phyloP scores from a whole-genome alignment of 2,888 invertebrate species.

The Labia minor region DNA sequence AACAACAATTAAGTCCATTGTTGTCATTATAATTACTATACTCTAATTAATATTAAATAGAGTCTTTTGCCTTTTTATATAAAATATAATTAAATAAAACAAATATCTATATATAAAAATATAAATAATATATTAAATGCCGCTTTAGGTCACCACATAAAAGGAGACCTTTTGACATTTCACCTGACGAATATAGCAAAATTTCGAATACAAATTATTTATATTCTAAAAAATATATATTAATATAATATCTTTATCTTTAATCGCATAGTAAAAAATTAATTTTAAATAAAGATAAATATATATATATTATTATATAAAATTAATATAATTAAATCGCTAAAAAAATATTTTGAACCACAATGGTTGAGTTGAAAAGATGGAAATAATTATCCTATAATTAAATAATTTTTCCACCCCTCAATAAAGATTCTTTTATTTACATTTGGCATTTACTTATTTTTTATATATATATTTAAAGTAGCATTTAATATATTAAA shows the following conservation, averaged over 20 bases:
- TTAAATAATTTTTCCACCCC: too few relatives aligned
- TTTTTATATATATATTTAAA: neutral
- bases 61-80: conserved; percentile 13
- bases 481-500: conserved; percentile 13
- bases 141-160: conserved; percentile 2
- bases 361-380: too few relatives aligned
- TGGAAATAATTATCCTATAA: too few relatives aligned
- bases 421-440: neutral
- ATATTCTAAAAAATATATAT: neutral
- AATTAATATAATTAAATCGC: too few relatives aligned
- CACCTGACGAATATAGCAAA: neutral
- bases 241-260: neutral
- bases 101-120: conserved; percentile 6
- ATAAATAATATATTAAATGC: conserved; percentile 13
- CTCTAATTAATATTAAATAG: conserved; percentile 7
- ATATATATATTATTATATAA: too few relatives aligned
- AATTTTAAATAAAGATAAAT: too few relatives aligned
- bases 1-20: conserved; percentile 5
- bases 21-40: neutral
- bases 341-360: too few relatives aligned
- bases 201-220: neutral
- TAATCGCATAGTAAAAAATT: too few relatives aligned
- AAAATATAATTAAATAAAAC: conserved; percentile 1
- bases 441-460: conserved; percentile 1
- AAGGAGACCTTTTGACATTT: neutral